Percentiles rank a stretch among this genome's conserved stretches.
Conservation (phyloP, 2,888 invertebrate species). For the Erebia epiphron region DNA sequence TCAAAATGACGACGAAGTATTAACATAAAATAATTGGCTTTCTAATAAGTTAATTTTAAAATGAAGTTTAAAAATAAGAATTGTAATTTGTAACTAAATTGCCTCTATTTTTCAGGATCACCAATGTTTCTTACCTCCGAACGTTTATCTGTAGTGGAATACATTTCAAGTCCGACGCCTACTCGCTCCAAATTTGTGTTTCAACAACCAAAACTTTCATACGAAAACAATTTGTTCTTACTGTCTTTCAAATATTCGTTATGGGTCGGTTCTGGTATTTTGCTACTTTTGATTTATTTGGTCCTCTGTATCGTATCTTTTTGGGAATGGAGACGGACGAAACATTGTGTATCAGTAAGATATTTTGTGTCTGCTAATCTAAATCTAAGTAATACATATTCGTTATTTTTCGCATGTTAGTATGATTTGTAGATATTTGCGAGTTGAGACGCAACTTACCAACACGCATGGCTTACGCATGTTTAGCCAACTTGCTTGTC, state of each 20-base stretch:
- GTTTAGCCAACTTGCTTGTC: too few relatives aligned
- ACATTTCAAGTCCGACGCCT: constrained; percentile 86
- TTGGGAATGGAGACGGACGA: constrained; percentile 69
- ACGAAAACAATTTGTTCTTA: constrained; percentile 87
- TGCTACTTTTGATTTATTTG: constrained; percentile 72
- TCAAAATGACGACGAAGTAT: too few relatives aligned
- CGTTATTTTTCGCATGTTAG: too few relatives aligned
- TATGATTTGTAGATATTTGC: too few relatives aligned
- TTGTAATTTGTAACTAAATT: too few relatives aligned
- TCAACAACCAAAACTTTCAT: constrained; percentile 87
- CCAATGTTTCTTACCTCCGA: constrained; percentile 85
- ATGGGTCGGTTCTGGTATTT: constrained; percentile 82
- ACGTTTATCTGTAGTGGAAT: constrained; percentile 84
- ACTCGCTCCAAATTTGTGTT: constrained; percentile 88
- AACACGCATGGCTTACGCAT: too few relatives aligned
- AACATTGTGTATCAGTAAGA: constrained; percentile 16
- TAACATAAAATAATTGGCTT: too few relatives aligned
- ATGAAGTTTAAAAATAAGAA: too few relatives aligned
- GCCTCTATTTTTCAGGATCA: constrained; percentile 72
- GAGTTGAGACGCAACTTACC: too few relatives aligned
- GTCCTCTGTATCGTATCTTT: constrained; percentile 61
- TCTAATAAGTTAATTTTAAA: too few relatives aligned
- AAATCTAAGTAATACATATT: too few relatives aligned
- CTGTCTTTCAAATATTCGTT: constrained; percentile 86
- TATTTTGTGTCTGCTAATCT: not conserved